These are phyloP conservation scores for Drosophila subsilvestris DNA, from an alignment of 2,888 invertebrate genomes.

Conservation along the genomic window DNA sequence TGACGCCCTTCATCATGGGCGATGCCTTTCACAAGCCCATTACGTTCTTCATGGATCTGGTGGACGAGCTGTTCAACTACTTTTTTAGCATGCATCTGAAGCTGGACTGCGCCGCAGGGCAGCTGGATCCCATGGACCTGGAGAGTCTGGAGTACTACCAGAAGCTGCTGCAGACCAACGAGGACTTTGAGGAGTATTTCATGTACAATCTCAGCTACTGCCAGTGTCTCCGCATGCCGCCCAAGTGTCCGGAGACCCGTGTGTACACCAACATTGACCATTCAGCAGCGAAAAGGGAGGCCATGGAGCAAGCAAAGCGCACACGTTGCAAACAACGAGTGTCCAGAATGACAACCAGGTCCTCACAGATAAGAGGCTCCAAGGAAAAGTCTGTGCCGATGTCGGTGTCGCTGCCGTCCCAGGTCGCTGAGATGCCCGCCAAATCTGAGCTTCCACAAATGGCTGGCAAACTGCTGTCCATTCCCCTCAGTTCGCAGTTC, in stretches of 20 bases:
- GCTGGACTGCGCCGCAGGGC: conserved; percentile 56
- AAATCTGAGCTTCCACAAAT: too few species aligned
- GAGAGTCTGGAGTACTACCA: conserved; percentile 63
- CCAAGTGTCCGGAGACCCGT: conserved; percentile 7
- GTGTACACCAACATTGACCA: not conserved
- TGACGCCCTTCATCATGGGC: conserved; percentile 64
- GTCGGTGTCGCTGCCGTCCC: not conserved
- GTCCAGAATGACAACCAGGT: not conserved
- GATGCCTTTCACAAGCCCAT: conserved; percentile 79
- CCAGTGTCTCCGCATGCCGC: conserved; percentile 59
- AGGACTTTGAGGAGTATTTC: conserved; percentile 78
- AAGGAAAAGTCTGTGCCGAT: not conserved
- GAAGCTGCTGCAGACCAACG: conserved; percentile 50
- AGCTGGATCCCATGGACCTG: conserved; percentile 70
- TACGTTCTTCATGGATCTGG: conserved; percentile 66
- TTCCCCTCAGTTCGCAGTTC: not conserved
- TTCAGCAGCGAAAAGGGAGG: conserved; percentile 5
- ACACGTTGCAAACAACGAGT: not conserved
- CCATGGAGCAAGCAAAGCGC: not conserved
- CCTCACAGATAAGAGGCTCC: not conserved
- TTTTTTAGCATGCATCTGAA: conserved; percentile 62
- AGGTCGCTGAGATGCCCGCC: not conserved
- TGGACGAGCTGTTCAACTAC: conserved; percentile 75
- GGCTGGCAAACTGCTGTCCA: not conserved
- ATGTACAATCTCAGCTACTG: conserved; percentile 70